Conservation (phyloP, 2,888 invertebrate species). For the Lissonota sp. region DNA sequence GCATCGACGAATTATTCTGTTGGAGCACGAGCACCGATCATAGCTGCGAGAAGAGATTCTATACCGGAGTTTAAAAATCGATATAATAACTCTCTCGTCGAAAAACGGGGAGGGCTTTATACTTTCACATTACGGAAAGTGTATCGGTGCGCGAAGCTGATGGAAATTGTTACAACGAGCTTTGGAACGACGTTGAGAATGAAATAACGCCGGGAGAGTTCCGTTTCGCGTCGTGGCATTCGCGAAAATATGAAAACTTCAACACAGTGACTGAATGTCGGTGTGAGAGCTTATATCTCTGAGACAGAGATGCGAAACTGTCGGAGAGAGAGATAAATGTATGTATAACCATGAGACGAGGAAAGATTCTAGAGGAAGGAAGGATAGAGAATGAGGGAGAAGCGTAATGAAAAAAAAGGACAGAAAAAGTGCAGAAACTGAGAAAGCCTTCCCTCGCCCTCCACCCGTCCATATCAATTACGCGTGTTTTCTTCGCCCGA, state of each 20-base stretch:
- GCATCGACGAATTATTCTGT: constrained; percentile 25
- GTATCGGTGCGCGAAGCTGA: background rate
- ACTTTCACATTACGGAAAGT: background rate
- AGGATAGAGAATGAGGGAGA: constrained; percentile 1
- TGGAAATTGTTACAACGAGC: background rate
- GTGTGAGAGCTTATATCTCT: constrained; percentile 37
- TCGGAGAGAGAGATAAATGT: constrained; percentile 21
- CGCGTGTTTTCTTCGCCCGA: constrained; percentile 69
- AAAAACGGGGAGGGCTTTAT: constrained; percentile 28
- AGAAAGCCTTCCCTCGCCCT: constrained; percentile 32
- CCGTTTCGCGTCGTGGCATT: constrained; percentile 36
- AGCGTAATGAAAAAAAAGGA: constrained; percentile 25
- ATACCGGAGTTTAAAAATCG: constrained; percentile 37
- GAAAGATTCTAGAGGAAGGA: constrained; percentile 22
- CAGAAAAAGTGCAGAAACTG: constrained; percentile 46
- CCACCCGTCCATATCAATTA: constrained; percentile 72
- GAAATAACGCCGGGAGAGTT: constrained; percentile 43
- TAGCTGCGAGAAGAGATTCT: background rate
- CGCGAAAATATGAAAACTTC: constrained; percentile 32
- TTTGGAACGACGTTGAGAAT: constrained; percentile 11
- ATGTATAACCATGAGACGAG: constrained; percentile 31
- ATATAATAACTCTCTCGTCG: constrained; percentile 23
- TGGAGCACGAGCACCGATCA: background rate
- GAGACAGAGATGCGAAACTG: constrained; percentile 31
- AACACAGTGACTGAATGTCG: constrained; percentile 23